Percentiles rank a stretch among this genome's conserved stretches.
phyloP scores from a whole-genome alignment of 1,140 invertebrate species.

The Eueides isabella region DNA sequence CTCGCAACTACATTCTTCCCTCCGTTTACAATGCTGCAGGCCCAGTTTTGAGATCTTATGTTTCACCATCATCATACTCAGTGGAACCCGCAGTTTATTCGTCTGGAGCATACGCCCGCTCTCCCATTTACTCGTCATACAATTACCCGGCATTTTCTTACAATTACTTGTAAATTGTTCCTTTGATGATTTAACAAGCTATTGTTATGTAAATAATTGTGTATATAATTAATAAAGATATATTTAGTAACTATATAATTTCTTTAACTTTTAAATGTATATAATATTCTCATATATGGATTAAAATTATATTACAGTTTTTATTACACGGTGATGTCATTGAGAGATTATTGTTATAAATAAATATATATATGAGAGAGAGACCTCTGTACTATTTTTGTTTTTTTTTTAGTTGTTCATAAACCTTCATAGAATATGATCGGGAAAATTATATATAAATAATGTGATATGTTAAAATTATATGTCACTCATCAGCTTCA shows the following conservation, averaged over 20 bases:
- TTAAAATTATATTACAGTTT: no score
- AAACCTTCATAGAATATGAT: no score
- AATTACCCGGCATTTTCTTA: not conserved
- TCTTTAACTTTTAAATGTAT: not conserved
- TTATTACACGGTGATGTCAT: no score
- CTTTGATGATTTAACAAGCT: not conserved
- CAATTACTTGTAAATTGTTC: not conserved
- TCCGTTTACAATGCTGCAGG: not conserved
- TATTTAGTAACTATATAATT: not conserved
- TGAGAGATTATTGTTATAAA: no score
- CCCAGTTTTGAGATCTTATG: conserved; percentile 54
- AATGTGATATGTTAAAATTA: no score
- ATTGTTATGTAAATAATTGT: not conserved
- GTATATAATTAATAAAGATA: not conserved
- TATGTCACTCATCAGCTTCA: no score
- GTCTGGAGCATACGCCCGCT: conserved; percentile 54
- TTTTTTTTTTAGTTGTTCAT: no score
- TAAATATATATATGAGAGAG: no score
- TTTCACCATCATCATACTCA: conserved; percentile 20
- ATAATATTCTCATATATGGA: not conserved
- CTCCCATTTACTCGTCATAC: not conserved
- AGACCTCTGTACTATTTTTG: no score
- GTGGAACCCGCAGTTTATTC: not conserved
- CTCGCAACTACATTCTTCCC: not conserved
- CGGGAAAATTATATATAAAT: no score